These are phyloP conservation scores for Criorhina ranunculi DNA, from an alignment of 2,888 invertebrate species.

Conservation along the genomic window DNA sequence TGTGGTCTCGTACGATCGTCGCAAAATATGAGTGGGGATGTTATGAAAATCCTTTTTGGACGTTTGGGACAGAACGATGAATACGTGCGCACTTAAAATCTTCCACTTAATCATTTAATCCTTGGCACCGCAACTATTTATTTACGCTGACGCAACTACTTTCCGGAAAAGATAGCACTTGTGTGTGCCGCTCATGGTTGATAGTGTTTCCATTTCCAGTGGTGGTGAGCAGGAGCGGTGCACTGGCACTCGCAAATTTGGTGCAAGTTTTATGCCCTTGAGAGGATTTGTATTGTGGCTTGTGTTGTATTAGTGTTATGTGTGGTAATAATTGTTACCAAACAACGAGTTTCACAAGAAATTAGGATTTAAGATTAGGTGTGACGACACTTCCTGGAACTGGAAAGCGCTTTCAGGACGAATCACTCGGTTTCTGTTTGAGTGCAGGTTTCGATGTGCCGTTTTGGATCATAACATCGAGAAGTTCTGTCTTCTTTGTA, in stretches of 20 bases:
- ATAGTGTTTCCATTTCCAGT: neutral
- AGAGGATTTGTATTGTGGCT: neutral
- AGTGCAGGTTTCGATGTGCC: too few species aligned
- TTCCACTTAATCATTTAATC: constrained; percentile 67
- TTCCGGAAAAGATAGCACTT: constrained; percentile 2
- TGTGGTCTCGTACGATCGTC: constrained; percentile 60
- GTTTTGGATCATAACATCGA: too few species aligned
- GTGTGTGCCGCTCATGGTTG: constrained; percentile 8
- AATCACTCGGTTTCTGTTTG: too few species aligned
- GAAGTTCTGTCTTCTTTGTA: too few species aligned
- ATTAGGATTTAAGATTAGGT: too few species aligned
- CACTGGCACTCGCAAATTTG: neutral
- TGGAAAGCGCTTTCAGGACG: too few species aligned
- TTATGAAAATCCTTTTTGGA: constrained; percentile 53
- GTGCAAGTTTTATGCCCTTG: neutral
- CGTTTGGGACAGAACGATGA: constrained; percentile 47
- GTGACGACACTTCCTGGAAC: too few species aligned
- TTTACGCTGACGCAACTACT: constrained; percentile 51
- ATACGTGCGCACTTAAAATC: constrained; percentile 68
- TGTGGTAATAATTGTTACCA: too few species aligned
- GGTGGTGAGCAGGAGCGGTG: neutral
- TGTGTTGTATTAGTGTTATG: neutral
- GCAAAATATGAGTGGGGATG: constrained; percentile 61
- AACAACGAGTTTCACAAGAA: too few species aligned
- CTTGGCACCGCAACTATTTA: constrained; percentile 62